Base-by-base conservation (phyloP, 92 coral and sea anemone genomes). In the Phymanthus crucifer region DNA sequence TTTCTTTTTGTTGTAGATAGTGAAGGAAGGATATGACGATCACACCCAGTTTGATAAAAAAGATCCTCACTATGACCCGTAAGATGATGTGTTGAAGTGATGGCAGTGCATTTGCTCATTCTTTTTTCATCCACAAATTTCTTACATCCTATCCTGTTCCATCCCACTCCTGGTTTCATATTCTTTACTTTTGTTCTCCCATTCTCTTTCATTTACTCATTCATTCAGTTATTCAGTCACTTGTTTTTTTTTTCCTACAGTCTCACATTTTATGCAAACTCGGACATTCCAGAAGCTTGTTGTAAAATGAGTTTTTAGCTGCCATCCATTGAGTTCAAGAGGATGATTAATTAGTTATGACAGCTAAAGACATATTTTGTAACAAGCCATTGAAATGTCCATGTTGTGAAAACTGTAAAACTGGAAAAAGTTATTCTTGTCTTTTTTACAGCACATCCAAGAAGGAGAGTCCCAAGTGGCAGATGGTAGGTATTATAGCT, bases 51-150 rank as follows among this genome's bases (percentile, higher is more conserved):
- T 96, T 91, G 94, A 93, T 83, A 89, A 75, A 67, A 79, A 76
- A 54, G 98, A 96, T 79, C 98, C 97, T 23, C 99, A 96, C 81
- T 96, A 85, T 87, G 99, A 96, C 83, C 83, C 87, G 98, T 96
- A 83, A 71, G 64, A 33, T 72, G 12, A 7, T 37, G 6, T 18
- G 37, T 6, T 32, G 24, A 6, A 2, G 27, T 23, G 4, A 7
- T 27, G 34, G 5, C 31, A 27, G 3, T 33, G 14, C 43, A 38
- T 43, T 43, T 10, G 14, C 13, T 43, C 48, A 23, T 31, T 17
- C 29, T 6, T 61, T n/a, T n/a, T 17, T 3, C 29, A 23, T 61
- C 68, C 14, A 23, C n/a, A 26, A 23, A 23, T 61, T 29, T 61
- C 1, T 61, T 17, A n/a, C 26, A 5, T 31, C 33, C 68, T 17